These are phyloP conservation scores for Drosophila melanogaster DNA, from an alignment of 1,140 invertebrate species.

Conservation along the genomic window DNA sequence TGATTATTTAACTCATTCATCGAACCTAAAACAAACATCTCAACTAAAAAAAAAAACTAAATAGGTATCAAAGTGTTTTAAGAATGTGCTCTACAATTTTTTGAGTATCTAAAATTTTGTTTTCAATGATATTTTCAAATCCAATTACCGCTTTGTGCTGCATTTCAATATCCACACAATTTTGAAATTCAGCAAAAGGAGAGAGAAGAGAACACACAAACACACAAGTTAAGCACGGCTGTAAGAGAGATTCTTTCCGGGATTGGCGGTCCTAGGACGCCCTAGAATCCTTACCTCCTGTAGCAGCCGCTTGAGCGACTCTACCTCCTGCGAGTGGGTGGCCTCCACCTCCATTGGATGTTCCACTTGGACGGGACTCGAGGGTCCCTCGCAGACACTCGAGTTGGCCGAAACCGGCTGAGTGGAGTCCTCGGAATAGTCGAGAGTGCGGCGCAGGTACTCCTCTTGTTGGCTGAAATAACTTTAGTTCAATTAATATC, in stretches of 20 bases:
- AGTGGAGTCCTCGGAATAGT: constrained; percentile 85
- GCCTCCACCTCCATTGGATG: constrained; percentile 85
- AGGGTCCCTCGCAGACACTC: constrained; percentile 87
- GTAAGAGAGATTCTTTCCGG: constrained; percentile 13
- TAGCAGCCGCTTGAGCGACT: constrained; percentile 88
- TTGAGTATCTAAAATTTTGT: constrained; percentile 44
- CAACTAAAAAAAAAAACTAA: background rate
- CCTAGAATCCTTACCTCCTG: constrained; percentile 88
- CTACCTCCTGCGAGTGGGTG: constrained; percentile 86
- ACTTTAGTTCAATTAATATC: background rate
- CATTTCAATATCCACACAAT: constrained; percentile 78
- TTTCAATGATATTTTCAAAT: constrained; percentile 45
- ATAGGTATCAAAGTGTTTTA: constrained; percentile 39
- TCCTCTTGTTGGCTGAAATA: constrained; percentile 84
- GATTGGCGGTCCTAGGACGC: background rate
- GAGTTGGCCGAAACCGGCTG: constrained; percentile 86
- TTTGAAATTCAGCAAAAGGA: constrained; percentile 84
- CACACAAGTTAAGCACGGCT: constrained; percentile 58
- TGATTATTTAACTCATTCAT: background rate
- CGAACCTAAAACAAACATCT: background rate
- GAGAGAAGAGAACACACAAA: constrained; percentile 69
- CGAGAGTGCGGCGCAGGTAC: constrained; percentile 83
- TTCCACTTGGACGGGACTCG: constrained; percentile 85
- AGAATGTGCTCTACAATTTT: constrained; percentile 65
- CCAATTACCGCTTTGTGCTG: constrained; percentile 85